phyloP scores from a whole-genome alignment of 1,140 invertebrate genomes.

The Armadillidium nasatum region DNA sequence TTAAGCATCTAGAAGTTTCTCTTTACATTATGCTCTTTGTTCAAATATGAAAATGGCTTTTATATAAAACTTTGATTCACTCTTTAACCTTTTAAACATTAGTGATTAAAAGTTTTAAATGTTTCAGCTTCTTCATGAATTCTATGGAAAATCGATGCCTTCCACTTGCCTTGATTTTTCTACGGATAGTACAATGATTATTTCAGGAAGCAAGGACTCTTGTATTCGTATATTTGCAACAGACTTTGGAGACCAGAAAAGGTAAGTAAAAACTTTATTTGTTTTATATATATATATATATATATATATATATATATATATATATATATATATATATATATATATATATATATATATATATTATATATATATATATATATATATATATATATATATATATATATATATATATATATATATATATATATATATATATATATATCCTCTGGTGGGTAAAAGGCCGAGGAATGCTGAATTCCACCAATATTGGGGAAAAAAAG shows the following conservation, averaged over 20 bases:
- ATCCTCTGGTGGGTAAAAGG: no score
- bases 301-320: constrained; percentile 16
- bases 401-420: no score
- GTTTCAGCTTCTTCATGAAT: constrained; percentile 80
- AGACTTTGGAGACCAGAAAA: constrained; percentile 81
- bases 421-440: no score
- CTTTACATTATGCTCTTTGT: no score
- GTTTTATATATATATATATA: constrained; percentile 1
- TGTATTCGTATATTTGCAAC: constrained; percentile 98
- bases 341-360: constrained; percentile 12
- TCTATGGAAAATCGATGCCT: constrained; percentile 96
- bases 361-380: constrained; percentile 14
- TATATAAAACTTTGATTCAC: not conserved
- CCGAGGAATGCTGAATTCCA: no score
- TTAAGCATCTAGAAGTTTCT: not conserved
- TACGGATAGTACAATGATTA: constrained; percentile 80
- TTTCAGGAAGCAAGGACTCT: constrained; percentile 89
- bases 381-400: not conserved
- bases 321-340: constrained; percentile 4
- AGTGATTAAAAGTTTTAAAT: constrained; percentile 40
- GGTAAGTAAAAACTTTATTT: constrained; percentile 54
- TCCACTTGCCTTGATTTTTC: constrained; percentile 91
- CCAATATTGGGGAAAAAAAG: no score
- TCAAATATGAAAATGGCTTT: no score
- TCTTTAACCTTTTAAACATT: not conserved